These are phyloP conservation scores for Simalia tracyae DNA, from an alignment of 2,797 vertebrate species.

Conservation along the genomic window DNA sequence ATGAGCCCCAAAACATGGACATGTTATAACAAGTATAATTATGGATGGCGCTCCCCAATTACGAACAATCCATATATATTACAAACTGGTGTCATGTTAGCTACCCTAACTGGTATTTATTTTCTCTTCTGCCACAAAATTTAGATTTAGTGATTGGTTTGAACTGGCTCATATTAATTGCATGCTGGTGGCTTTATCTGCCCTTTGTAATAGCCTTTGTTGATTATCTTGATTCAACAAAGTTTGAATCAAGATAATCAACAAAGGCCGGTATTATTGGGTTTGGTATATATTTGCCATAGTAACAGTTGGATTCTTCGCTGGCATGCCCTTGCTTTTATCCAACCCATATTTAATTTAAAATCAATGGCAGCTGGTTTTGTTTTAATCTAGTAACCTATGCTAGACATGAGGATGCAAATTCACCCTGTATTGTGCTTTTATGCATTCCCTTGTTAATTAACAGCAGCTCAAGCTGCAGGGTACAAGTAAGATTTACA, in stretches of 20 bases:
- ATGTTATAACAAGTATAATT: background rate
- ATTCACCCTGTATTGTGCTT: background rate
- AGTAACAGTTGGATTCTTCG: background rate
- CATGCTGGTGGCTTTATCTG: background rate
- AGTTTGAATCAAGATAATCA: no score
- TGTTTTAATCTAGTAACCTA: background rate
- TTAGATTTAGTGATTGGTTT: background rate
- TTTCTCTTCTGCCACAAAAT: background rate
- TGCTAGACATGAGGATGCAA: background rate
- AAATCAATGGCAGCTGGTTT: background rate
- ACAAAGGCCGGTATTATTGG: no score
- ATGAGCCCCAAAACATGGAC: background rate
- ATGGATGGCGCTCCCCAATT: background rate
- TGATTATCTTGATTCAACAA: no score
- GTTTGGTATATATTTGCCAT: background rate
- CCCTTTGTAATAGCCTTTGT: background rate
- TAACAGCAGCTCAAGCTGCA: background rate
- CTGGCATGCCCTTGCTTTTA: background rate
- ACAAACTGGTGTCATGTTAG: background rate
- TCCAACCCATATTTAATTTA: background rate
- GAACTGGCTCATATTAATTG: background rate
- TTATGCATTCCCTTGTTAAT: background rate
- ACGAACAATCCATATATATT: background rate
- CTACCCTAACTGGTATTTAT: background rate
- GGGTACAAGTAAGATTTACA: background rate